Percentiles rank a stretch among this genome's conserved stretches.
phyloP scores from a whole-genome alignment of 2,113 vertebrate species.

The Apaloderma vittatum region DNA sequence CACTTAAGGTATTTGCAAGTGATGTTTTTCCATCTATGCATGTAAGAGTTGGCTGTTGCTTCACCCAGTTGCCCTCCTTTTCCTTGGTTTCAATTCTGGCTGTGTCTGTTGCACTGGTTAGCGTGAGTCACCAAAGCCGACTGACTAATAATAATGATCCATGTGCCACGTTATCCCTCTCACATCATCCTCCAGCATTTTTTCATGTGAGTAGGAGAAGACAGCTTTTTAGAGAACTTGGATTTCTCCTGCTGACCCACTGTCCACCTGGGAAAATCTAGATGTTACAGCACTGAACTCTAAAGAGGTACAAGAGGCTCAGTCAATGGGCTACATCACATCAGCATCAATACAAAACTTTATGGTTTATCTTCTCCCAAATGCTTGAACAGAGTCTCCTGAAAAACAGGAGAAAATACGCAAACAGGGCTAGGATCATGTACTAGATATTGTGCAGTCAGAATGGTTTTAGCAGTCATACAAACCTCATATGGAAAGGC shows the following conservation, averaged over 20 bases:
- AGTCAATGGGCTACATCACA: not conserved
- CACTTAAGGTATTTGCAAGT: not conserved
- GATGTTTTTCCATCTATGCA: not conserved
- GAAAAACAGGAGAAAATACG: not conserved
- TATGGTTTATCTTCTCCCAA: not conserved
- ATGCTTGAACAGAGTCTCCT: not conserved
- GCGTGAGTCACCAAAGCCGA: slow-evolving; percentile 34
- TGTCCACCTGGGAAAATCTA: not conserved
- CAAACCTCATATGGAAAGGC: not conserved
- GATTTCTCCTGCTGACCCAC: not conserved
- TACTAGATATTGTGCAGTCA: not conserved
- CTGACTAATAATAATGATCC: slow-evolving; percentile 1
- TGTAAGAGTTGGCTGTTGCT: not conserved
- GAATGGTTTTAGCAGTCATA: not conserved
- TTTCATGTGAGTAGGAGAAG: not conserved
- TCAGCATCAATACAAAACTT: not conserved
- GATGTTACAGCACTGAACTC: not conserved
- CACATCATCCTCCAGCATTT: not conserved
- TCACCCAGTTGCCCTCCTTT: not conserved
- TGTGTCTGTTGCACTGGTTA: not conserved
- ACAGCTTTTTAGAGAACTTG: not conserved
- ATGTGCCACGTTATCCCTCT: not conserved
- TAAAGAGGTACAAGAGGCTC: not conserved
- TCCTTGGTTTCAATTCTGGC: not conserved
- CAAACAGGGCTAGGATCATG: not conserved